Evolutionary conservation across 2,797 vertebrate genomes (phyloP).

Genomic region (Lacerta bilineata): DNA sequence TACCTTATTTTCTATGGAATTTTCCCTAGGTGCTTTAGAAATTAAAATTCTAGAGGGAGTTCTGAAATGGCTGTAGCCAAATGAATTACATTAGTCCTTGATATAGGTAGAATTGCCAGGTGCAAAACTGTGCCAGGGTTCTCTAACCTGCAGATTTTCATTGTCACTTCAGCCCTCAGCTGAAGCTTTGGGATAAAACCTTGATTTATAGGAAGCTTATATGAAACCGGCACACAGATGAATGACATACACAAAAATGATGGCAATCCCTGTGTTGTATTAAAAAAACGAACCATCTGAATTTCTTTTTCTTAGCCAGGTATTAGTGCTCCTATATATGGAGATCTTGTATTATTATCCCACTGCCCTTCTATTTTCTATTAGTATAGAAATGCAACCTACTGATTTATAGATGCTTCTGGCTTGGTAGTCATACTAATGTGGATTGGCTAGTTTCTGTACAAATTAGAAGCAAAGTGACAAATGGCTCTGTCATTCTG

Average conservation of each 20-base stretch:
- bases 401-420: slow-evolving; percentile 29
- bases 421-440: background rate
- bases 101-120: slow-evolving; percentile 26
- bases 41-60: slow-evolving; percentile 44
- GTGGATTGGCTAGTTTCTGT: slow-evolving; percentile 33
- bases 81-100: slow-evolving; percentile 42
- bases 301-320: background rate
- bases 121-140: slow-evolving; percentile 17
- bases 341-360: slow-evolving; percentile 4
- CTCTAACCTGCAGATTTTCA: background rate
- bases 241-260: slow-evolving; percentile 5
- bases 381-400: slow-evolving; percentile 42
- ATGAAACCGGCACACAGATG: background rate
- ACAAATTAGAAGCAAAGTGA: background rate
- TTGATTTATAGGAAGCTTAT: slow-evolving; percentile 24
- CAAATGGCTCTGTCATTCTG: slow-evolving; percentile 24
- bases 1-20: slow-evolving; percentile 28
- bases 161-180: background rate
- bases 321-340: slow-evolving; percentile 7
- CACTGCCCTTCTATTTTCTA: background rate
- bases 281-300: slow-evolving; percentile 13
- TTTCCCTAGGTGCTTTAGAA: slow-evolving; percentile 44
- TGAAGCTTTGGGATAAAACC: slow-evolving; percentile 13
- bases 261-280: background rate
- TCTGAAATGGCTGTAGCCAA: slow-evolving; percentile 41